Evolutionary conservation across 2,797 vertebrate genomes (phyloP).

Genomic region (Coranthus polyacanthus): DNA sequence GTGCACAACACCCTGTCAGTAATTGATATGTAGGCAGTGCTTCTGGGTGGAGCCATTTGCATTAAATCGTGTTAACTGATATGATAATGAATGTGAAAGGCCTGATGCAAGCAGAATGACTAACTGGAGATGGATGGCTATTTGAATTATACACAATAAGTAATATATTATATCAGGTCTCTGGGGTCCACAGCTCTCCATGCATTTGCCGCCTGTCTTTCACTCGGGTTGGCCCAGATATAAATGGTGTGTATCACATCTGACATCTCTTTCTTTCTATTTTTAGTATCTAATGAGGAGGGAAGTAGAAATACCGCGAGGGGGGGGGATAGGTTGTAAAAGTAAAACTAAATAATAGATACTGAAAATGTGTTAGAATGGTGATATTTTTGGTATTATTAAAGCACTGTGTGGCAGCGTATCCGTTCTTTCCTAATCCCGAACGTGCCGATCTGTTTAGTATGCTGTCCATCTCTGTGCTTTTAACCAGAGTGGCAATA

Average conservation of each 20-base stretch:
- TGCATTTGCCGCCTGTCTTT: conserved; percentile 74
- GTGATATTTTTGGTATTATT: conserved; percentile 25
- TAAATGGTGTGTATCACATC: conserved; percentile 52
- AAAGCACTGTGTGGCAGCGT: conserved; percentile 20
- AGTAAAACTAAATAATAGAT: conserved; percentile 28
- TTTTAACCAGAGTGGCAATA: conserved; percentile 66
- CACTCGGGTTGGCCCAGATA: conserved; percentile 46
- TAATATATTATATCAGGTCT: conserved; percentile 81
- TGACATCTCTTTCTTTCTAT: conserved; percentile 37
- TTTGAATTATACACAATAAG: conserved; percentile 86
- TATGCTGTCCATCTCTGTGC: conserved; percentile 56
- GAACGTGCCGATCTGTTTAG: conserved; percentile 42
- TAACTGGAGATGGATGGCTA: conserved; percentile 81
- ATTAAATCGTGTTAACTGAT: conserved; percentile 88
- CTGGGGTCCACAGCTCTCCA: conserved; percentile 53
- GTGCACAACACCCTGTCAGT: conserved; percentile 75
- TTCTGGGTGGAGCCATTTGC: conserved; percentile 85
- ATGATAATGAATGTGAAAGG: conserved; percentile 85
- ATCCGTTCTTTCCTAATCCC: conserved; percentile 12
- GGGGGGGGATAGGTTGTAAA: conserved; percentile 23
- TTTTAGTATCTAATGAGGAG: conserved; percentile 26
- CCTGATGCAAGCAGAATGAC: conserved; percentile 83
- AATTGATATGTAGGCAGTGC: conserved; percentile 84
- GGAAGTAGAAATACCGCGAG: conserved; percentile 13
- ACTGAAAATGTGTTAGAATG: background rate